A percentile compares a stretch with the other conserved stretches of the same genome.
Conservation (phyloP, 2,888 invertebrate genomes). For the Netelia inedita region DNA sequence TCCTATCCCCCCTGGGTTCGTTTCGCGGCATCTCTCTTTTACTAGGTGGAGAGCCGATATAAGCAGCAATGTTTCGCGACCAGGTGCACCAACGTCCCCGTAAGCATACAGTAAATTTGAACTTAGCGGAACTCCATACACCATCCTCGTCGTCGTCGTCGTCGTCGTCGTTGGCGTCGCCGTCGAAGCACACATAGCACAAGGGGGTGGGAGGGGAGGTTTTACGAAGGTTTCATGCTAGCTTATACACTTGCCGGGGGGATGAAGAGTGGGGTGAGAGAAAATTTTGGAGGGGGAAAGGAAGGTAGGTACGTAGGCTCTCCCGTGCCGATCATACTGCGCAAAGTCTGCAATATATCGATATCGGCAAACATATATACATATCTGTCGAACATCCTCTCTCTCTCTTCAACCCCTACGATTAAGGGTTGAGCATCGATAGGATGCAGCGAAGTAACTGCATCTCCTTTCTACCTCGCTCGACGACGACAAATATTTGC, state of each 20-base stretch:
- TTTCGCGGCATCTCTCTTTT: conserved; percentile 48
- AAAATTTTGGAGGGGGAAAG: conserved; percentile 32
- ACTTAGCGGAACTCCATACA: conserved; percentile 77
- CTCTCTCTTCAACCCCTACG: conserved; percentile 37
- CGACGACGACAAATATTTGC: no score
- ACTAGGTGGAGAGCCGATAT: conserved; percentile 41
- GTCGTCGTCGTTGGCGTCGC: conserved; percentile 41
- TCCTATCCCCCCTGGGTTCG: conserved; percentile 16
- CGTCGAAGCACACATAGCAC: conserved; percentile 52
- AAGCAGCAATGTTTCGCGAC: conserved; percentile 68
- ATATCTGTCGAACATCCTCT: neutral
- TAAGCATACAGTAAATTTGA: conserved; percentile 81
- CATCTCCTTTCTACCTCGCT: no score
- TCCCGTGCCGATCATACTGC: conserved; percentile 74
- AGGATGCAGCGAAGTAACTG: neutral
- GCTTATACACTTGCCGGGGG: conserved; percentile 51
- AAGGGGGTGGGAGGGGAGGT: conserved; percentile 38
- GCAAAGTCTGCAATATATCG: conserved; percentile 78
- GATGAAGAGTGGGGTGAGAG: conserved; percentile 3
- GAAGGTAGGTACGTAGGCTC: conserved; percentile 41
- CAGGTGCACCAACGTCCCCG: conserved; percentile 78
- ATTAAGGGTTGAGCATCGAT: conserved; percentile 48
- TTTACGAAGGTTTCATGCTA: conserved; percentile 43
- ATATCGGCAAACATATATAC: conserved; percentile 38
- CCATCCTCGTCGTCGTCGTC: conserved; percentile 43